phyloP scores from a whole-genome alignment of 2,888 invertebrate species.

The Drosophila paranaensis region DNA sequence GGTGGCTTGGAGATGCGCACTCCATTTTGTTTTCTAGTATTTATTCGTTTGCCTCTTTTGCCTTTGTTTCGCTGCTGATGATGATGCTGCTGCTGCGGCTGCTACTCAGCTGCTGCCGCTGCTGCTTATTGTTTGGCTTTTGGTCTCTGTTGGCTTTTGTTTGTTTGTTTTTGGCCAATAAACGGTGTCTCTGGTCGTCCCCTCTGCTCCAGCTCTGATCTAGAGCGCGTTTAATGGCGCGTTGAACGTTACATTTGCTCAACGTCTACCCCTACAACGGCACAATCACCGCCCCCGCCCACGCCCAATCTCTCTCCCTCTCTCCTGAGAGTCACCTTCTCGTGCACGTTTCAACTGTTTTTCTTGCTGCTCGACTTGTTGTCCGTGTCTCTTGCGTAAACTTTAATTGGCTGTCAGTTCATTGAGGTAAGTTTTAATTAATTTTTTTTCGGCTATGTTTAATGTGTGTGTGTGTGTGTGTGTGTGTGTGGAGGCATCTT shows the following conservation, averaged over 20 bases:
- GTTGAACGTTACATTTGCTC: constrained; percentile 63
- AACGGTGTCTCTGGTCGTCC: constrained; percentile 45
- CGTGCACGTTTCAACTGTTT: constrained; percentile 8
- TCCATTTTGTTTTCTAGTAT: constrained; percentile 62
- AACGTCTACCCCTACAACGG: constrained; percentile 16
- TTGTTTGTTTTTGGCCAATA: constrained; percentile 78
- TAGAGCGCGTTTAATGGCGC: constrained; percentile 66
- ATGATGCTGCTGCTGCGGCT: constrained; percentile 22
- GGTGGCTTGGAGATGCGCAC: constrained; percentile 15
- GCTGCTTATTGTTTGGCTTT: constrained; percentile 66
- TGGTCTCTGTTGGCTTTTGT: constrained; percentile 63
- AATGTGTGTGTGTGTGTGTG: constrained; percentile 5
- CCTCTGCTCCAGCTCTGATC: not conserved
- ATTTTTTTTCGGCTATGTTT: constrained; percentile 61
- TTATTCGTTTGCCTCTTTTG: constrained; percentile 57
- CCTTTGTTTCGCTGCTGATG: constrained; percentile 38
- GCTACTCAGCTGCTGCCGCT: constrained; percentile 27
- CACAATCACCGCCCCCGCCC: not conserved
- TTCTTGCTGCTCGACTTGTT: constrained; percentile 49
- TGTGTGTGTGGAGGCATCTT: constrained; percentile 5
- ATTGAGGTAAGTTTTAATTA: constrained; percentile 77
- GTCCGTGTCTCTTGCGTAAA: constrained; percentile 65
- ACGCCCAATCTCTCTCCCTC: not conserved
- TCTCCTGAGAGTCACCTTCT: not conserved
- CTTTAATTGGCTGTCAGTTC: constrained; percentile 77